Evolutionary conservation across 2,113 vertebrate genomes (phyloP), one percentile per base, ranked within the genome.

Genomic region (Nycticebus coucang): DNA sequence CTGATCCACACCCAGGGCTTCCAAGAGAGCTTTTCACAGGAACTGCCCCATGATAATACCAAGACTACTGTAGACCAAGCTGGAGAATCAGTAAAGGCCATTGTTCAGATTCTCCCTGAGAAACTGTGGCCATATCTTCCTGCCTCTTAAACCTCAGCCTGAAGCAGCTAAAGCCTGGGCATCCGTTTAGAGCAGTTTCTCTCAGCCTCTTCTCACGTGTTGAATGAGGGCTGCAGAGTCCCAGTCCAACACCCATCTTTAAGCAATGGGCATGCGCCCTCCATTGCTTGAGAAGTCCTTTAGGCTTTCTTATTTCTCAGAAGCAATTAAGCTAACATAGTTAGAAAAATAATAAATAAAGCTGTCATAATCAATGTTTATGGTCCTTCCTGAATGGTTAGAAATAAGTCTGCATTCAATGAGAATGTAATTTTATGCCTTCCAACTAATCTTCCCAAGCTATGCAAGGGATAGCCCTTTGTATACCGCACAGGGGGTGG

Each of bases 321-420:
- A 37, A 41, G 41, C 41, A 41, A 41, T 41, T 41, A 41, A 41
- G 41, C 41, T 41, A 41, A 41, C 41, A 3, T 4, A 45, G 37
- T 74, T 85, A 80, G 18, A 95, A 85, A 90, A 93, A 57, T 41
- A 74, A 72, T 21, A 82, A 26, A 75, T 28, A 82, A 91, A 83
- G 28, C 33, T 86, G 19, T 57, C 53, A 41, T 14, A 57, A 64
- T 74, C 5, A 22, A 79, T 50, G 9, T 60, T 45, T 72, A 62
- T 28, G 35, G 37, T 30, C 37, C 75, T 68, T 69, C 59, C 14
- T 88, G 14, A 83, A 68, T 75, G 15, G 7, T 75, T 90, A 85
- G 41, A 91, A 93, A 68, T 92, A 53, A 75, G 68, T 59, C 69
- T 68, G 8, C n/a, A 3, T 62, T 93, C 26, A 9, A 22, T 41